Conservation (phyloP, 2,113 vertebrate species). For the Upupa epops region DNA sequence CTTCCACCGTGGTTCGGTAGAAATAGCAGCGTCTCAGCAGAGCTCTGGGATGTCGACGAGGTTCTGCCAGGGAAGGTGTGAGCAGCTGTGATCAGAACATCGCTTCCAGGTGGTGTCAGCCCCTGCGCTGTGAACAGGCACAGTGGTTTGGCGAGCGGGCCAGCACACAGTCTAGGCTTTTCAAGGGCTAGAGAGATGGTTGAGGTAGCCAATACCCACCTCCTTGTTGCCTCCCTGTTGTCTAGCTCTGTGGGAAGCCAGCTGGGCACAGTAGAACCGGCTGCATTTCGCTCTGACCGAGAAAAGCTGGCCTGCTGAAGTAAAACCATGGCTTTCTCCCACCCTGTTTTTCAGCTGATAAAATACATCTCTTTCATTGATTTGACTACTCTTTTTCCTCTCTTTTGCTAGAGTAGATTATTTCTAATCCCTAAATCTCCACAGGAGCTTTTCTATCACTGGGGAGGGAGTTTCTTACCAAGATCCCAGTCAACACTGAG, state of each 20-base stretch:
- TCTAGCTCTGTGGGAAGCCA: background rate
- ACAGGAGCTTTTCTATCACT: background rate
- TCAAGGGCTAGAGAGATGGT: background rate
- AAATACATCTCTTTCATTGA: background rate
- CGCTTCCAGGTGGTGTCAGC: background rate
- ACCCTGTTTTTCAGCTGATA: background rate
- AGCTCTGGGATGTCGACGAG: background rate
- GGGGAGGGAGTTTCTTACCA: background rate
- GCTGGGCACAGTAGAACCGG: too few species aligned
- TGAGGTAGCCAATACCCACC: background rate
- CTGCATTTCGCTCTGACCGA: background rate
- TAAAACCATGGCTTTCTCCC: background rate
- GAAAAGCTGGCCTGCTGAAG: background rate
- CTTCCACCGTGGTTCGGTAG: background rate
- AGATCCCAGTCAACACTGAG: background rate
- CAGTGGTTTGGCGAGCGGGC: background rate
- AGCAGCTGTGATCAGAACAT: background rate
- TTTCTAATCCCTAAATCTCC: background rate
- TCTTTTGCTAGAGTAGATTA: background rate
- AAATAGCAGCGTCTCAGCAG: background rate
- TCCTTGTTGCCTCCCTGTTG: background rate
- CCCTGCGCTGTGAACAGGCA: background rate
- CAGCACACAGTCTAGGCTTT: background rate
- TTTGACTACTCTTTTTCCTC: background rate
- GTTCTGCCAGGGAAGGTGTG: constrained; percentile 2